Conservation (phyloP, 2,797 vertebrate genomes). For the Sebastes jordani region DNA sequence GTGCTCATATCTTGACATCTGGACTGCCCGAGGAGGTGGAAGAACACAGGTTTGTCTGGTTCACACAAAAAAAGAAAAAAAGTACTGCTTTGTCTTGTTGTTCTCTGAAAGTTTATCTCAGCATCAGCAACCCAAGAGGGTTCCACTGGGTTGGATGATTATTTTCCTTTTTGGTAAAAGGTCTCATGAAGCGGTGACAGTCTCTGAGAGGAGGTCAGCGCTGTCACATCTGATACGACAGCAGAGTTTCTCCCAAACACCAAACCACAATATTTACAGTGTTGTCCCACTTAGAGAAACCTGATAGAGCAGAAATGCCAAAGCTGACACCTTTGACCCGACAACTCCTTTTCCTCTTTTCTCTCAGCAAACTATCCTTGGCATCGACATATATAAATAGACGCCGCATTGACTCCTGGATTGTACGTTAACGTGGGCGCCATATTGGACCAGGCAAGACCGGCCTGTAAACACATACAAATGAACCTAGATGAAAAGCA, state of each 20-base stretch:
- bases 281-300: conserved; percentile 1
- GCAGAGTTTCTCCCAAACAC: conserved; percentile 3
- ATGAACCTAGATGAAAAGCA: too few relatives aligned
- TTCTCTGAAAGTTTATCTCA: conserved; percentile 22
- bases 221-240: conserved; percentile 23
- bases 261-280: not conserved
- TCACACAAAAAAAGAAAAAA: not conserved
- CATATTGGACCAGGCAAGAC: too few relatives aligned
- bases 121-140: not conserved
- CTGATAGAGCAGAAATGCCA: not conserved
- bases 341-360: not conserved
- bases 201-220: not conserved
- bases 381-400: too few relatives aligned
- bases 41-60: conserved; percentile 18
- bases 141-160: not conserved
- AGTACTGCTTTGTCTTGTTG: not conserved
- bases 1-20: conserved; percentile 53
- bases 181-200: not conserved
- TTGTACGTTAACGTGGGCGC: too few relatives aligned
- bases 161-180: conserved; percentile 25
- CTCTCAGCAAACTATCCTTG: not conserved
- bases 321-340: not conserved
- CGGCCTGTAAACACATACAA: too few relatives aligned
- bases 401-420: too few relatives aligned
- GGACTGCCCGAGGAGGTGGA: conserved; percentile 1